Percentiles rank a stretch among this genome's conserved stretches.
Conservation (phyloP, 1,140 invertebrate genomes). For the Pseudachorutes palmiensis region DNA sequence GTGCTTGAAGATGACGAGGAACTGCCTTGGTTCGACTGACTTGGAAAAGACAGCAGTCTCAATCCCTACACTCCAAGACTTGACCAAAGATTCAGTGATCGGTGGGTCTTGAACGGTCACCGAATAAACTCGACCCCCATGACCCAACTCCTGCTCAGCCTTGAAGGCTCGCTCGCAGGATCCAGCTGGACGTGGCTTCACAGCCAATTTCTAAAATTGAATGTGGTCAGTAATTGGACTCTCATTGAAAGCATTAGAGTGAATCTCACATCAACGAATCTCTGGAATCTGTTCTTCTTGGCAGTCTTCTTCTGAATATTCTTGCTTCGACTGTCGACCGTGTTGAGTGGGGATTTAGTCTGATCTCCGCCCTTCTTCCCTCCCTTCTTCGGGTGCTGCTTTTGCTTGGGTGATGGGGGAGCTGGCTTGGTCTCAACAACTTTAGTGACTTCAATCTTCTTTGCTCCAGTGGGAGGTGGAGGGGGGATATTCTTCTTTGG, state of each 20-base stretch:
- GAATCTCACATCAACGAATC: slow-evolving; percentile 17
- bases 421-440: not conserved
- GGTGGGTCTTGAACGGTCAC: slow-evolving; percentile 25
- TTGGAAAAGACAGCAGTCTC: slow-evolving; percentile 25
- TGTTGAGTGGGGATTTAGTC: not conserved
- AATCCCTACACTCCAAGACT: slow-evolving; percentile 13
- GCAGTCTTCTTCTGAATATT: slow-evolving; percentile 6
- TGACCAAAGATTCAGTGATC: slow-evolving; percentile 9
- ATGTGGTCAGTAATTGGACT: not conserved
- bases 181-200: slow-evolving; percentile 10
- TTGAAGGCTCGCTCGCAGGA: slow-evolving; percentile 21
- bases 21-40: slow-evolving; percentile 27
- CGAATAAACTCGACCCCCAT: slow-evolving; percentile 5
- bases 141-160: slow-evolving; percentile 17
- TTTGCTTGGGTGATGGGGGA: not conserved
- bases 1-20: slow-evolving; percentile 23
- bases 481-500: not conserved
- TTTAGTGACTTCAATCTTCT: slow-evolving; percentile 10
- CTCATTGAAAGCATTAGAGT: not conserved
- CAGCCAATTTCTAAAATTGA: slow-evolving; percentile 21
- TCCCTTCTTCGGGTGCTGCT: not conserved
- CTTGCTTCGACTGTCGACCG: not conserved
- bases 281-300: slow-evolving; percentile 22
- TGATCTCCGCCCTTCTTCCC: not conserved
- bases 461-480: slow-evolving; percentile 6